A percentile compares a stretch with the other conserved stretches of the same genome.
These are phyloP conservation scores for Anorthoa munda DNA, from an alignment of 2,888 invertebrate genomes.

Conservation along the genomic window DNA sequence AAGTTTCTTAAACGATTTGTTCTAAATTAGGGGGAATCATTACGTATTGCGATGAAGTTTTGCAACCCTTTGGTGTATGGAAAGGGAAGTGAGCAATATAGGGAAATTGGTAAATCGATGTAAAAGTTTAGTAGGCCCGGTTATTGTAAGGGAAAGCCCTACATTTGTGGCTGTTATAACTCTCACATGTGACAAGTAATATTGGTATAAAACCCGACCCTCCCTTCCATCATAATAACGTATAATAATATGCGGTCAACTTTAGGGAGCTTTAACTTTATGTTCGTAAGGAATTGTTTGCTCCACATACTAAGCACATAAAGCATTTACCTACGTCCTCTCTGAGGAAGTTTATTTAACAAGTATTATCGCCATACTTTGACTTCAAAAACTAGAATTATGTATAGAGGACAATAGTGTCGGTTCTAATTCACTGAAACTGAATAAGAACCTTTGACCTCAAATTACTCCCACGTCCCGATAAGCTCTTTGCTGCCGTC, in stretches of 20 bases:
- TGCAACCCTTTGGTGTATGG: conserved; percentile 14
- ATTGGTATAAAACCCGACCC: conserved; percentile 76
- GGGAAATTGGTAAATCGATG: conserved; percentile 68
- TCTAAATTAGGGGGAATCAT: conserved; percentile 46
- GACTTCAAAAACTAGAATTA: conserved; percentile 2
- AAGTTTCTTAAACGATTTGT: conserved; percentile 45
- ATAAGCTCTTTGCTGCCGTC: not conserved
- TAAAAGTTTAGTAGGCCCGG: conserved; percentile 71
- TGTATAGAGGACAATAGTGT: conserved; percentile 12
- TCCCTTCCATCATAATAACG: conserved; percentile 75
- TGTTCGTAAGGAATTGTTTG: conserved; percentile 69
- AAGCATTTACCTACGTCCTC: conserved; percentile 38
- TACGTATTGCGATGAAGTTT: conserved; percentile 34
- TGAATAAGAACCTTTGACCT: conserved; percentile 7
- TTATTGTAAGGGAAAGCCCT: conserved; percentile 67
- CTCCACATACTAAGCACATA: conserved; percentile 48
- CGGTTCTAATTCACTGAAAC: not conserved
- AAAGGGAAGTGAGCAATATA: conserved; percentile 65
- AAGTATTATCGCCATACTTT: conserved; percentile 19
- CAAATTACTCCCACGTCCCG: conserved; percentile 3
- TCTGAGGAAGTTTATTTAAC: conserved; percentile 25
- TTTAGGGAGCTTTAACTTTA: conserved; percentile 73
- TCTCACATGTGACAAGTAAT: conserved; percentile 76
- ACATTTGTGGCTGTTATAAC: conserved; percentile 71
- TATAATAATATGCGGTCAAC: conserved; percentile 76